Conservation (phyloP, 2,888 invertebrate genomes). For the Cerastis rubricosa region DNA sequence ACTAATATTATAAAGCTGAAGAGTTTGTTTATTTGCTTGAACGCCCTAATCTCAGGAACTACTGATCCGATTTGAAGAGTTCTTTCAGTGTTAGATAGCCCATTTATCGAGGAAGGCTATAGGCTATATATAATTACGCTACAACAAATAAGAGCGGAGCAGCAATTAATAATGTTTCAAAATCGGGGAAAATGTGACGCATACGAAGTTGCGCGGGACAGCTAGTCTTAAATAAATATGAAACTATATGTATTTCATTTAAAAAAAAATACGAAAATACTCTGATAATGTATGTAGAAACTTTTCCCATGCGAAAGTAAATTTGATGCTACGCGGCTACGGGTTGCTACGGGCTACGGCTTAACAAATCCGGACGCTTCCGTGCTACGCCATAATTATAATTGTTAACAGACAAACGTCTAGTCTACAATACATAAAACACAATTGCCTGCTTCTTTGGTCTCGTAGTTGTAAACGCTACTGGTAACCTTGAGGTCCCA, state of each 20-base stretch:
- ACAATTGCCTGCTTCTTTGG: background rate
- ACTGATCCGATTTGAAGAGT: no score
- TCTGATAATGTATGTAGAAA: background rate
- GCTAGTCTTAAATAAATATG: background rate
- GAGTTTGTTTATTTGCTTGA: no score
- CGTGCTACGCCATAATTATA: background rate
- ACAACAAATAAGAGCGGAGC: no score
- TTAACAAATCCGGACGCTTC: background rate
- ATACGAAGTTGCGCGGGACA: no score
- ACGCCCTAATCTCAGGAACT: no score
- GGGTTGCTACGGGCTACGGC: slow-evolving; percentile 15
- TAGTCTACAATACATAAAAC: background rate
- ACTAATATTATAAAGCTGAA: no score
- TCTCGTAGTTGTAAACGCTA: background rate
- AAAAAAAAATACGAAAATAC: background rate
- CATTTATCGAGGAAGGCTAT: no score
- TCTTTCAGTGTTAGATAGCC: no score
- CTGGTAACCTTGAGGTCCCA: background rate
- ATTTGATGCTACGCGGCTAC: slow-evolving; percentile 27
- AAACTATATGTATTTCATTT: background rate
- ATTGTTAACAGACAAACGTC: background rate
- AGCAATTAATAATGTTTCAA: no score
- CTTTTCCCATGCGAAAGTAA: background rate
- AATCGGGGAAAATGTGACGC: no score
- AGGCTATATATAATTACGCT: no score